Conservation (phyloP, 92 coral and sea anemone genomes). For the Palythoa caribaeorum region DNA sequence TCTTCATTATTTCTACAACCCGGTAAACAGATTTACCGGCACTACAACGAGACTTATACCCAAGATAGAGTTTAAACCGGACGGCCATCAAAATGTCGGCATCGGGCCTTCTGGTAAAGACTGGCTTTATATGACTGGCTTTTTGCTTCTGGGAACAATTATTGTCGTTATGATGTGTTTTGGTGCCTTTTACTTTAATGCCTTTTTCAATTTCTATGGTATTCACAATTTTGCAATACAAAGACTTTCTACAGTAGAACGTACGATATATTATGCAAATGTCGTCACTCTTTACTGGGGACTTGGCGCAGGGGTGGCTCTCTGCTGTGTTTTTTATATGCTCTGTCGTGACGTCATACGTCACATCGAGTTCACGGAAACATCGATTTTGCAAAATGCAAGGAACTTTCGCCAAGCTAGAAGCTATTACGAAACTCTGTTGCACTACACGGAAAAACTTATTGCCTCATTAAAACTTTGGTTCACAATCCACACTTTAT, state of each 20-base stretch:
- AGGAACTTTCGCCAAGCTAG: constrained; percentile 61
- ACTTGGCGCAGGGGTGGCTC: constrained; percentile 45
- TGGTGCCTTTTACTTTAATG: constrained; percentile 47
- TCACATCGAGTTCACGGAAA: constrained; percentile 72
- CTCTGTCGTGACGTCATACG: constrained; percentile 66
- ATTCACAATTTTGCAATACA: constrained; percentile 55
- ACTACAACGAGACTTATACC: constrained; percentile 58
- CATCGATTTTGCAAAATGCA: constrained; percentile 50
- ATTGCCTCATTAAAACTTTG: constrained; percentile 56
- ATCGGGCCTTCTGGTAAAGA: constrained; percentile 52
- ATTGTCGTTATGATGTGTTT: constrained; percentile 46
- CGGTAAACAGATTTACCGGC: constrained; percentile 51
- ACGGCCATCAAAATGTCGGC: constrained; percentile 54
- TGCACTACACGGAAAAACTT: constrained; percentile 65
- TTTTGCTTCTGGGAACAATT: constrained; percentile 56
- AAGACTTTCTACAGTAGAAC: constrained; percentile 18
- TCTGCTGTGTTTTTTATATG: constrained; percentile 70
- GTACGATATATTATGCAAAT: constrained; percentile 34
- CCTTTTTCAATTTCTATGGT: constrained; percentile 63
- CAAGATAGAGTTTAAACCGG: constrained; percentile 58
- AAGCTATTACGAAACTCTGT: constrained; percentile 66
- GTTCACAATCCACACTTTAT: constrained; percentile 70
- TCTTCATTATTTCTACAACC: constrained; percentile 61
- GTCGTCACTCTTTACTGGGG: constrained; percentile 55
- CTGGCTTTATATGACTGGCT: constrained; percentile 57